These are phyloP conservation scores for Drosophila mauritiana DNA, from an alignment of 1,140 invertebrate species.

Conservation along the genomic window DNA sequence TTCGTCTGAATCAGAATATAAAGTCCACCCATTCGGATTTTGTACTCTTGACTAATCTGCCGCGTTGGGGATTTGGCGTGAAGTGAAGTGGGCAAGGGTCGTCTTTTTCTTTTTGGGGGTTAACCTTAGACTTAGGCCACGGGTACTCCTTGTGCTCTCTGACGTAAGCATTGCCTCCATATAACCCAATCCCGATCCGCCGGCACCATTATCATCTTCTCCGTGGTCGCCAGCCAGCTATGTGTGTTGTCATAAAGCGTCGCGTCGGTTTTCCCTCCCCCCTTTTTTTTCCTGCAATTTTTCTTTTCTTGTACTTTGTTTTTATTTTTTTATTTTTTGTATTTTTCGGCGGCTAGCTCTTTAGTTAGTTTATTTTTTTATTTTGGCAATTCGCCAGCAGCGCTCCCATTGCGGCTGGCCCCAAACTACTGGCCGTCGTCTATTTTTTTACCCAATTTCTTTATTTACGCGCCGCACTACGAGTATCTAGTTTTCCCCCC, in stretches of 20 bases:
- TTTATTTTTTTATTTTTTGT: conserved; percentile 21
- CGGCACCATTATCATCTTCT: not conserved
- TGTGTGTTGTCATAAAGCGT: conserved; percentile 43
- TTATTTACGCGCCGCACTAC: conserved; percentile 62
- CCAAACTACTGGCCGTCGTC: conserved; percentile 49
- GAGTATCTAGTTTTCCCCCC: conserved; percentile 3
- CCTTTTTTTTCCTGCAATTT: conserved; percentile 24
- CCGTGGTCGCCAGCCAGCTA: conserved; percentile 14
- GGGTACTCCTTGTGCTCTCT: conserved; percentile 16
- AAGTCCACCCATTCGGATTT: conserved; percentile 46
- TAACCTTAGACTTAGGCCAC: conserved; percentile 27
- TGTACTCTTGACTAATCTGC: conserved; percentile 39
- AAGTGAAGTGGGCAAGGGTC: conserved; percentile 34
- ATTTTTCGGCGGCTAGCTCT: conserved; percentile 30
- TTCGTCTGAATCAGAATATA: conserved; percentile 46
- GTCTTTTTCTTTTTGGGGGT: not conserved
- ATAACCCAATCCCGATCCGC: conserved; percentile 25
- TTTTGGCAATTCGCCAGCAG: conserved; percentile 47
- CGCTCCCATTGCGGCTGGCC: conserved; percentile 34
- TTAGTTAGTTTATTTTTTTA: conserved; percentile 11
- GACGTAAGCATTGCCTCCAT: conserved; percentile 55
- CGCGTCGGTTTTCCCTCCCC: conserved; percentile 27
- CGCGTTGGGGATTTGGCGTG: conserved; percentile 13
- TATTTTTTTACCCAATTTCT: conserved; percentile 46
- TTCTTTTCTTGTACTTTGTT: conserved; percentile 5